Base-by-base conservation (phyloP, 2,888 invertebrate species). In the Neuroscelio doddi region DNA sequence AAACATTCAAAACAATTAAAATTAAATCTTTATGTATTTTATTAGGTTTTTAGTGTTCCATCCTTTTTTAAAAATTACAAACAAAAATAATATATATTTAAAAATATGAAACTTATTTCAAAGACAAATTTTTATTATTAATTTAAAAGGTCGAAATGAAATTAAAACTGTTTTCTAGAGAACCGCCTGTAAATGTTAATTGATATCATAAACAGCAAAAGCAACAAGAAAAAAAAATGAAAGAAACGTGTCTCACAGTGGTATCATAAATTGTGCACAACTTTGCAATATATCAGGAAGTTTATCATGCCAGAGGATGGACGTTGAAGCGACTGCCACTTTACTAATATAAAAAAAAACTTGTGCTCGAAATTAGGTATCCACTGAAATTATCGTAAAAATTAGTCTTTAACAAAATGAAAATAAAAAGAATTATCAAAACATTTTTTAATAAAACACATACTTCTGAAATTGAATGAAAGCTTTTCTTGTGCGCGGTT, bases 341-440 rank as follows among this genome's bases (percentile, higher is more conserved):
- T 49, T 62, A 66, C 55, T 49, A 63, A 58, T 58, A 29, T 10
- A 41, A 44, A 34, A 51, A 32, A 41, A 32, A 49, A 42, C 30
- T 45, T 77, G 83, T 84, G 84, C 83, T 84, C 83, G 84, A 84
- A 84, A 81, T 84, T 84, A 83, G 83, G 73, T 68, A 79, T 79
- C 70, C 41, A 46, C 16, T 45, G n/a, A 41, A 7, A 62, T 24
- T 16, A 10, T 24, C 16, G 50, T 44, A 14, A 32, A 8, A 32
- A 17, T 41, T 24, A 39, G 15, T 16, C 34, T 36, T 1, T 5
- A 27, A n/a, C n/a, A n/a, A n/a, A n/a, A n/a, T n/a, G n/a, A n/a
- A n/a, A n/a, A n/a, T n/a, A n/a, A n/a, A n/a, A n/a, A n/a, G n/a
- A n/a, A n/a, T n/a, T n/a, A n/a, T n/a, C n/a, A n/a, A n/a, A n/a